phyloP scores from a whole-genome alignment of 2,888 invertebrate species.

The Acrocera orbiculus region DNA sequence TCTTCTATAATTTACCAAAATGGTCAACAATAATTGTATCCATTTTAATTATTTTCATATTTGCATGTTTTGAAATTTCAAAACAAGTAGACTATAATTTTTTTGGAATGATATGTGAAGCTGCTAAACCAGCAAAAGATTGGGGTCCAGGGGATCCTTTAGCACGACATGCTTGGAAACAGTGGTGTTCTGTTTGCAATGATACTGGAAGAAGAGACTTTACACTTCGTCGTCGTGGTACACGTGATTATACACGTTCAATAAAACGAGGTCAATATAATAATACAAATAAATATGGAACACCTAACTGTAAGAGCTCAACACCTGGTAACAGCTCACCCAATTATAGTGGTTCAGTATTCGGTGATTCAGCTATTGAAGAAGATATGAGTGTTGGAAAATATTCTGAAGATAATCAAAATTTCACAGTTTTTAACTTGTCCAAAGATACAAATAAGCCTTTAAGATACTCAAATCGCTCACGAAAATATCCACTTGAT shows the following conservation, averaged over 20 bases:
- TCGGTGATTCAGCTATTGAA: constrained; percentile 32
- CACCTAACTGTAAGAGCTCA: constrained; percentile 22
- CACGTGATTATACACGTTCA: constrained; percentile 31
- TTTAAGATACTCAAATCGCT: constrained; percentile 22
- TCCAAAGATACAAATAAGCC: constrained; percentile 3
- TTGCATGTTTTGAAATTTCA: constrained; percentile 28
- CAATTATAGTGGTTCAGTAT: constrained; percentile 31
- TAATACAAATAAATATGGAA: constrained; percentile 17
- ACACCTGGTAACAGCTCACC: constrained; percentile 31
- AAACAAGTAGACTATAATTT: constrained; percentile 32
- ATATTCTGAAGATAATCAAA: constrained; percentile 22
- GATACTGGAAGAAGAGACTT: constrained; percentile 31
- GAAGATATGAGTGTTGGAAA: constrained; percentile 32
- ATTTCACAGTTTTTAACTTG: neutral
- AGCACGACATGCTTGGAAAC: constrained; percentile 32
- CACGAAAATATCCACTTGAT: constrained; percentile 9
- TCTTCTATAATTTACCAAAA: constrained; percentile 23
- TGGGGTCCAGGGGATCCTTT: constrained; percentile 32
- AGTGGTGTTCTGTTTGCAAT: constrained; percentile 31
- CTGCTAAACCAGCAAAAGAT: constrained; percentile 31
- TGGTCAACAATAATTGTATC: constrained; percentile 29
- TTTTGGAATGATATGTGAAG: constrained; percentile 32
- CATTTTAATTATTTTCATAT: constrained; percentile 22
- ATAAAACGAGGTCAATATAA: constrained; percentile 31
- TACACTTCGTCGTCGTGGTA: constrained; percentile 28